These are phyloP conservation scores for Tragulus kanchil DNA, from an alignment of 2,113 vertebrate genomes.

Conservation along the genomic window DNA sequence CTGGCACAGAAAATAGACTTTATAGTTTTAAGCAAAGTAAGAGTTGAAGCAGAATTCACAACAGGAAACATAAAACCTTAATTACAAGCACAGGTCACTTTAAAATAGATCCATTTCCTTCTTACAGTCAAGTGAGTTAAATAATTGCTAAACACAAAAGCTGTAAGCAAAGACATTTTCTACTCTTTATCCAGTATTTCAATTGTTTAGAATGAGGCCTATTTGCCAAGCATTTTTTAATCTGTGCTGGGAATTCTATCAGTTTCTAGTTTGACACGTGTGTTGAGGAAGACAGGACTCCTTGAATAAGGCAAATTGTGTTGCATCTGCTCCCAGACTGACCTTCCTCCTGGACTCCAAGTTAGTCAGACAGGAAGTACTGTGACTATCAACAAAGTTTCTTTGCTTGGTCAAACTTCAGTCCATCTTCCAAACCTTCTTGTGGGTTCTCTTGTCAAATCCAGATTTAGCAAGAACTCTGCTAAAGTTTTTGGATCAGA, in stretches of 20 bases:
- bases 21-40: not conserved
- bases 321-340: accelerated
- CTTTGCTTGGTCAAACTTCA: no score
- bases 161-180: not conserved
- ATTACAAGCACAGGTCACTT: not conserved
- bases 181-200: not conserved
- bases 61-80: not conserved
- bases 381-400: not conserved
- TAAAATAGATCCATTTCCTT: not conserved
- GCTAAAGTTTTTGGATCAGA: not conserved
- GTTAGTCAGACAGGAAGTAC: accelerated
- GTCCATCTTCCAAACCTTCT: not conserved
- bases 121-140: not conserved
- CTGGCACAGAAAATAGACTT: not conserved
- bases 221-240: not conserved
- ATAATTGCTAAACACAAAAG: not conserved
- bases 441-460: not conserved
- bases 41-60: not conserved
- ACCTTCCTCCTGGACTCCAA: no score
- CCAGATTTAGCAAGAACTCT: not conserved
- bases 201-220: not conserved
- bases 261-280: accelerated
- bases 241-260: not conserved
- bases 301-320: accelerated
- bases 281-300: accelerated